Evolutionary conservation across 2,797 vertebrate genomes (phyloP), one percentile per base, ranked within the genome.

Genomic region (Vipera ursinii): DNA sequence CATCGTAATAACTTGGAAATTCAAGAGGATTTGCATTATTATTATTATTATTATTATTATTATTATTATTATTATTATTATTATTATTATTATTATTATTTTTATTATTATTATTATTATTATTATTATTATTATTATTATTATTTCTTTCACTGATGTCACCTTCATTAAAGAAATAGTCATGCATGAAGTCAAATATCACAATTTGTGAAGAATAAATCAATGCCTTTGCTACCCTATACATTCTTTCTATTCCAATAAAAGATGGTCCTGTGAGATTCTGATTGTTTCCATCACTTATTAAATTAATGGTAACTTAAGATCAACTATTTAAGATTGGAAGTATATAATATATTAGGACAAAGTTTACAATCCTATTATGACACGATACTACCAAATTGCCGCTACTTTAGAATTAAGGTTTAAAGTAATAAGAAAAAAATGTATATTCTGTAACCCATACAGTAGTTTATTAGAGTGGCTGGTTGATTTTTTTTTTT

Each of bases 301-400:
- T 91, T 92, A 94, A 95, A 95, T 95, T 92, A 95, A 73, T 57
- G 90, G 93, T 86, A 86, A 94, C 91, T 94, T 93, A 93, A 95
- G 91, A 87, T 94, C 92, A 93, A 63, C 87, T 94, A 96, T 94
- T 96, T 97, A 95, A 94, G 87, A 60, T 92, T 95, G 93, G 94
- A 96, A 97, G 94, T 96, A 96, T 95, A 96, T 96, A 93, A 94
- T 93, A 88, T 38, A 69, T 55, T 91, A 94, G 95, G 95, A 95
- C 92, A 96, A 97, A 96, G 96, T 97, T 97, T 95, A 96, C 97
- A 97, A 96, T 96, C 93, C 95, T 96, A 95, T 94, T 97, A 96
- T 95, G 95, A 96, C 93, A 96, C 95, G 95, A 95, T 0, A 95
- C 28, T 94, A 96, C 90, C 95, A 96, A 96, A 97, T 93, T 61